Evolutionary conservation across 2,113 vertebrate species (phyloP), one percentile per base, ranked within the genome.

Genomic region (Butorides virescens): DNA sequence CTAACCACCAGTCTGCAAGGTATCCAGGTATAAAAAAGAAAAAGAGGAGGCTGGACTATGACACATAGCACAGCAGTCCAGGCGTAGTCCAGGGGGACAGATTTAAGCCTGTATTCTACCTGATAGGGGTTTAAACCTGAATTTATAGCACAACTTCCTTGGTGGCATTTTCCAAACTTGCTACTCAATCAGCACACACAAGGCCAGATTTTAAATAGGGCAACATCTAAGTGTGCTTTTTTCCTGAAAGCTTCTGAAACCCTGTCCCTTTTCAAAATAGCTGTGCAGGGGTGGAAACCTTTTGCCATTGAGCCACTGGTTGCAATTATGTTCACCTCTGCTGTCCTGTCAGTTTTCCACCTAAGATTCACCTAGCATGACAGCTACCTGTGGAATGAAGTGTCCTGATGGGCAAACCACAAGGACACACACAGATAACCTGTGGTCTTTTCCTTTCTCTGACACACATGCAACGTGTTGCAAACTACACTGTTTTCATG

Each of bases 401-500:
- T 19, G 37, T 15, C 36, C 56, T 84, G 86, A 61, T 83, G 27
- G 39, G 39, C 37, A 79, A 66, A 37, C 25, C 25, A 21, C 39
- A 86, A 53, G 22, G 46, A 47, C 32, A 55, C 11, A 46, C 0
- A 1, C 2, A 16, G 34, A 21, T 55, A 18, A 76, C 12, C 37
- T 71, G 22, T 2, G 0, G 15, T 55, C 12, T 73, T 67, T 50
- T 66, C 42, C 27, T 77, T 78, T 74, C 65, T 68, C 36, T 77
- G 72, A 80, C 71, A 59, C 7, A 50, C 9, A 7, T 16, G 13
- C 0, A 3, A 52, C 0, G 0, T 8, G 13, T 18, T 94, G 49
- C 56, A 78, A 75, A 65, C 13, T 0, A 4, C 32, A 37, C 15
- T 0, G 0, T 39, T 90, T 90, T 39, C 44, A 63, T 11, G 4